Base-by-base conservation (phyloP, 1,140 invertebrate genomes). In the Elysia chlorotica region DNA sequence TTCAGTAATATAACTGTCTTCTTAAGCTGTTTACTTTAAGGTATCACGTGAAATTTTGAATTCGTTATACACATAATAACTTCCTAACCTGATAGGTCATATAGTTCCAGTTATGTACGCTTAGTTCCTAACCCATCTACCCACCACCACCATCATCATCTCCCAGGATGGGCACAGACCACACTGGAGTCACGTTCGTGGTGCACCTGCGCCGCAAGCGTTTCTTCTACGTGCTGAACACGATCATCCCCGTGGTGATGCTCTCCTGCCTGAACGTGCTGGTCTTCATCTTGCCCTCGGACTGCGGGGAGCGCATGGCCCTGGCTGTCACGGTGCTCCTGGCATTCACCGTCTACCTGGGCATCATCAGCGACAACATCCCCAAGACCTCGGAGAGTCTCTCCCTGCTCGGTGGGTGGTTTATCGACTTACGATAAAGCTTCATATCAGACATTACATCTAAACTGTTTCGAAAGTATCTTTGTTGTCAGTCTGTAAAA, bases 271-370 rank as follows among this genome's bases (percentile, higher is more conserved):
- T 91, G 19, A 90, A 89, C 21, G 85, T 90, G 10, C 82, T 91
- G 4, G 89, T 90, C 14, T 91, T 91, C 82, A 88, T 88, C 75
- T 81, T 91, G 35, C 90, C 90, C 17, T 88, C 90, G 0, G 89
- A 90, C 73, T 89, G 88, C 4, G 90, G 90, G 0, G 90, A 91
- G 79, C 89, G 90, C 75, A 89, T 91, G 48, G 87, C 89, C 5
- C 87, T 90, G 25, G 89, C 90, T 25, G 84, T 91, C 31, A 90
- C 90, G 4, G 88, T 90, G 14, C 85, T 91, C 3, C 82, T 91
- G n/a, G 88, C 90, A 5, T 90, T 91, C 77, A 89, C 88, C 54
- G 90, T 91, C 23, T 90, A 91, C 79, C 87, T 91, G 85, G 82
- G 90, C 48, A 88, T 89, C 73, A 89, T 91, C 41, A 88, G 89